Percentiles rank a stretch among this genome's conserved stretches.
Conservation (phyloP, 2,888 invertebrate genomes). For the Lingula anatina region DNA sequence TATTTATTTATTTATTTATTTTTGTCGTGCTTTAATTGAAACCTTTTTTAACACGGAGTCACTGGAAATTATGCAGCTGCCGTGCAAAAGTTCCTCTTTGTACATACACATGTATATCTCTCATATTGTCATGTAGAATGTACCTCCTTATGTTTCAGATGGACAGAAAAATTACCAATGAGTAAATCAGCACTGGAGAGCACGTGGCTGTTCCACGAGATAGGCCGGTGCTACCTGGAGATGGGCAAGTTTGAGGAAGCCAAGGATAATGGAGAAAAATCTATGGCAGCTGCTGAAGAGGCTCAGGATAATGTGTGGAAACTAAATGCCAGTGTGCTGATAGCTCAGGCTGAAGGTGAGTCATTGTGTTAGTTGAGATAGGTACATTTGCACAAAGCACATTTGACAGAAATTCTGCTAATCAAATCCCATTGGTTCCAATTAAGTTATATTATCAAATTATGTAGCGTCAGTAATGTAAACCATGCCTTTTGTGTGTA, state of each 20-base stretch:
- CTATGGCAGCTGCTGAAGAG: constrained; percentile 28
- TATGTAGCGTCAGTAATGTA: no score
- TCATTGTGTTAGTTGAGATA: no score
- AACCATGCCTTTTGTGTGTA: no score
- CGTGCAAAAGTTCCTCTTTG: no score
- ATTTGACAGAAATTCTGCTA: no score
- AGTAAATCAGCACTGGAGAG: constrained; percentile 49
- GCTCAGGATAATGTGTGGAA: constrained; percentile 32
- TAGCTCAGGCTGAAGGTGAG: constrained; percentile 41
- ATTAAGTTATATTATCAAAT: no score
- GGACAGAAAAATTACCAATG: constrained; percentile 49
- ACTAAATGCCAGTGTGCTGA: constrained; percentile 40
- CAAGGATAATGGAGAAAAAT: constrained; percentile 32
- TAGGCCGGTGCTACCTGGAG: constrained; percentile 52
- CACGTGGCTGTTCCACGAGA: constrained; percentile 53
- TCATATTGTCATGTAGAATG: not conserved
- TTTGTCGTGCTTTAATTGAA: no score
- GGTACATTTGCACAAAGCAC: no score
- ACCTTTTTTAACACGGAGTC: no score
- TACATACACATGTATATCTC: not conserved
- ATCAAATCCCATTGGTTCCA: no score
- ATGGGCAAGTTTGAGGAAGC: constrained; percentile 31
- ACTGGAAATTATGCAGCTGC: no score
- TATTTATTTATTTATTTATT: no score
- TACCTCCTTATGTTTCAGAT: constrained; percentile 18